Base-by-base conservation (phyloP, 1,140 invertebrate genomes). In the Aphis gossypii region DNA sequence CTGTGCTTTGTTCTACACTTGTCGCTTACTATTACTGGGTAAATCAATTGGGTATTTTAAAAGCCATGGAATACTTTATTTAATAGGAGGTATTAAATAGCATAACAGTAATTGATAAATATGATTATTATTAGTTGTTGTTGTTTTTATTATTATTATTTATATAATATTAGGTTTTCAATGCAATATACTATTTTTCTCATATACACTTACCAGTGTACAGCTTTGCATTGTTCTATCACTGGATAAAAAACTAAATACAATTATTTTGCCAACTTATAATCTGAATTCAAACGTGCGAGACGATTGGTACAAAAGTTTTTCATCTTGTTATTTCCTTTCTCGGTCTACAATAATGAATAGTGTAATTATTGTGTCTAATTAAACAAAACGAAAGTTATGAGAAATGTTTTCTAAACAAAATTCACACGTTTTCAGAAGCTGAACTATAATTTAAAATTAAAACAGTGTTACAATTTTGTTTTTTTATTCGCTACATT, bases 321-420 rank as follows among this genome's bases (percentile, higher is more conserved):
- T 54, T 89, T 89, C 46, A 56, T 56, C 87, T 54, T 20, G 87
- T 54, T 38, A 89, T 38, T 38, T 38, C 25, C 46, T 56, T 56
- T 89, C 51, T 89, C 56, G 9, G 35, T 54, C 21, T 56, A 38
- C 54, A 56, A 38, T 56, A 89, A 89, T 56, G 48, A 56, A 56
- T 56, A 56, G 51, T 89, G 88, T 56, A 56, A 56, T 89, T 89
- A 89, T 89, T 8, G 48, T 54, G 86, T 87, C 44, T 48, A 56
- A 89, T 54, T 89, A 56, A 38, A 88, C 44, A 35, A 88, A 89
- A 89, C 51, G 88, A 89, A 89, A 89, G 88, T 89, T 89, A 38
- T 89, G 41, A 89, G 48, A 54, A 89, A 54, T 89, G 23, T 88
- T 51, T 88, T 54, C 44, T 46, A n/a, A 30, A 41, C 35, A 51